A percentile compares a stretch with the other conserved stretches of the same genome.
Evolutionary conservation across 2,888 invertebrate species (phyloP).

Genomic region (Drosophila mulleri): DNA sequence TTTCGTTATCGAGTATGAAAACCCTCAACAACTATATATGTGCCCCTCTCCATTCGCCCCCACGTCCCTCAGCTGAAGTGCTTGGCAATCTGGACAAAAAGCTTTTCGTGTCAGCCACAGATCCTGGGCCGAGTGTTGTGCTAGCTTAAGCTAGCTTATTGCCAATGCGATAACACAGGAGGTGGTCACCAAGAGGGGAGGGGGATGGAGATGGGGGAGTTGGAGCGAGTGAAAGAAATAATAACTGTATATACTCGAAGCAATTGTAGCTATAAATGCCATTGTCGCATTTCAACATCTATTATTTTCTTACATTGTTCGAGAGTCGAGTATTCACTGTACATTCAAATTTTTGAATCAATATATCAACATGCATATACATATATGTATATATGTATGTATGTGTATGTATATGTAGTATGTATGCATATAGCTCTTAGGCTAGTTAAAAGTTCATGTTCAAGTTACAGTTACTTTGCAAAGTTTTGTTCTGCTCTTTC

Average conservation of each 20-base stretch:
- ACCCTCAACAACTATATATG: constrained; percentile 2
- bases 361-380: constrained; percentile 4
- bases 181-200: background rate
- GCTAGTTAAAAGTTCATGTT: constrained; percentile 19
- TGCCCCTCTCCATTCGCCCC: background rate
- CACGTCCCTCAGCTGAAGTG: constrained; percentile 29
- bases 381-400: no score
- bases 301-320: constrained; percentile 3
- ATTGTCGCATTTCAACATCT: constrained; percentile 4
- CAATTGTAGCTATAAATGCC: constrained; percentile 2
- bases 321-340: constrained; percentile 15
- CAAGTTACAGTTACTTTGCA: constrained; percentile 14
- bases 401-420: background rate
- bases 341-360: constrained; percentile 16
- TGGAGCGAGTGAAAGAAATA: background rate
- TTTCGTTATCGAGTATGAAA: background rate
- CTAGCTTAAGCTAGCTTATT: constrained; percentile 62
- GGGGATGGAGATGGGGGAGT: background rate
- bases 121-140: constrained; percentile 57
- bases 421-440: constrained; percentile 6
- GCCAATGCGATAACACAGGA: constrained; percentile 52
- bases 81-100: constrained; percentile 61
- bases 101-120: constrained; percentile 64
- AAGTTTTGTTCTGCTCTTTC: constrained; percentile 4
- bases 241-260: constrained; percentile 17